Conservation (phyloP, 2,888 invertebrate species). For the Lucinisca nassula region DNA sequence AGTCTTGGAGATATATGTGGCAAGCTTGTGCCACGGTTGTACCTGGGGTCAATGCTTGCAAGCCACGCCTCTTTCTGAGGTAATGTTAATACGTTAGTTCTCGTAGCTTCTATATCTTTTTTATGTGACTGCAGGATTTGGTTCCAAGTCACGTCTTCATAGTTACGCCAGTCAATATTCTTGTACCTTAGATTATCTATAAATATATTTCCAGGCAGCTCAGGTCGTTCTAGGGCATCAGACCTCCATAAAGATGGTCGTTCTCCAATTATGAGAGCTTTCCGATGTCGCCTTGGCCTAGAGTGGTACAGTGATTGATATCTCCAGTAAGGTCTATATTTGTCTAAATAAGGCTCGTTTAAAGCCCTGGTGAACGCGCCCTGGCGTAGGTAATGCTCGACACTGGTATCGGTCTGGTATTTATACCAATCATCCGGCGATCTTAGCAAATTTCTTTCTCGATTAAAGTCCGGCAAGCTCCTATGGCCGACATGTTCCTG, state of each 20-base stretch:
- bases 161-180: constrained; percentile 52
- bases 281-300: constrained; percentile 11
- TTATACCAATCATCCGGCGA: constrained; percentile 41
- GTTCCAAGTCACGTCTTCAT: constrained; percentile 59
- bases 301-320: constrained; percentile 30
- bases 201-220: constrained; percentile 61
- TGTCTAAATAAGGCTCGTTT: constrained; percentile 6
- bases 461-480: neutral
- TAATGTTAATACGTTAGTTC: constrained; percentile 47
- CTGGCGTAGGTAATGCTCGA: constrained; percentile 34
- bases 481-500: neutral
- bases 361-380: constrained; percentile 25
- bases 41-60: constrained; percentile 63
- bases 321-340: constrained; percentile 22
- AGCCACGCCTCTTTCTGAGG: constrained; percentile 68
- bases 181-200: constrained; percentile 62
- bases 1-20: constrained; percentile 70
- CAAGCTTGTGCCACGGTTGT: constrained; percentile 35
- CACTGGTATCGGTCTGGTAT: constrained; percentile 38
- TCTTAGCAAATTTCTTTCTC: constrained; percentile 39
- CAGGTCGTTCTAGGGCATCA: constrained; percentile 15
- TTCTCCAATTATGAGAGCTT: constrained; percentile 67
- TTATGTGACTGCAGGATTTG: constrained; percentile 62
- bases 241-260: constrained; percentile 54
- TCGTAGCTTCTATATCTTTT: constrained; percentile 47